phyloP scores from a whole-genome alignment of 2,797 vertebrate genomes.

The Sebastes trivittatus region DNA sequence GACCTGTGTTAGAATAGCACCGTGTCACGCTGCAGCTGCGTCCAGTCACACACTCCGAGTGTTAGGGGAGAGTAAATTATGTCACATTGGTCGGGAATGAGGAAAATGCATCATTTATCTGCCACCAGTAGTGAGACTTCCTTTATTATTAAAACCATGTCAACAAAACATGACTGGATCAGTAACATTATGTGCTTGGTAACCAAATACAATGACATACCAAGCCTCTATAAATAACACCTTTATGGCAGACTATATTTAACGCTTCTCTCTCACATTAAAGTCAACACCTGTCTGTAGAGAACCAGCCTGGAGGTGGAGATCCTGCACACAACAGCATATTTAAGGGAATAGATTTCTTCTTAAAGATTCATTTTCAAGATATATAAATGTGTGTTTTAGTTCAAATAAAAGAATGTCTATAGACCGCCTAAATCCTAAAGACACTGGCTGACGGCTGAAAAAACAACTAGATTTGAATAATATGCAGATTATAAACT shows the following conservation, averaged over 20 bases:
- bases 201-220: slow-evolving; percentile 36
- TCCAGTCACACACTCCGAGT: slow-evolving; percentile 3
- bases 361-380: neutral
- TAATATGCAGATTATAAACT: neutral
- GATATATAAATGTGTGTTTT: neutral
- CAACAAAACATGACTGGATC: neutral
- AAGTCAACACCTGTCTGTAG: slow-evolving; percentile 53
- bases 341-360: neutral
- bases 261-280: slow-evolving; percentile 35
- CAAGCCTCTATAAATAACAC: slow-evolving; percentile 60
- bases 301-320: neutral
- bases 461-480: neutral
- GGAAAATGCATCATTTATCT: slow-evolving; percentile 20
- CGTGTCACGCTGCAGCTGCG: slow-evolving; percentile 61
- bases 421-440: neutral
- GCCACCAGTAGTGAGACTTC: neutral
- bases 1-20: slow-evolving; percentile 66
- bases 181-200: slow-evolving; percentile 25
- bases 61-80: slow-evolving; percentile 1
- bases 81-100: neutral
- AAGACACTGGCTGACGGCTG: neutral
- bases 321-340: neutral
- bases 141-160: neutral
- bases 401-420: neutral
- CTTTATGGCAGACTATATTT: slow-evolving; percentile 62